Conservation (phyloP, 2,113 vertebrate species). For the Xiphophorus couchianus region DNA sequence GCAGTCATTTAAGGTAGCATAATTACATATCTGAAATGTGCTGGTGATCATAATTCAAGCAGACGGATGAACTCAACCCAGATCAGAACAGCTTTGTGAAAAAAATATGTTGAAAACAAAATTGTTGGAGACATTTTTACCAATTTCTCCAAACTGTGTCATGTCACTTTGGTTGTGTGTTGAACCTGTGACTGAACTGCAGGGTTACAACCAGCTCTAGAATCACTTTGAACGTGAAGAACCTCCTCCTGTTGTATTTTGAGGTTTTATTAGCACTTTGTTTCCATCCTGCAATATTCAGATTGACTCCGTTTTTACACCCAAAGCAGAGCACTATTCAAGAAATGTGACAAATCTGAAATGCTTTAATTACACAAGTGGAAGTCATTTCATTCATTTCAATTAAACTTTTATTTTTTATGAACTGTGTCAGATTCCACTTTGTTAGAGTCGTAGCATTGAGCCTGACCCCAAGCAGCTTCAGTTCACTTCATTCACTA, state of each 20-base stretch:
- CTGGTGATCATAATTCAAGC: not conserved
- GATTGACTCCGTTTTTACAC: not conserved
- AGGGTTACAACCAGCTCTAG: not conserved
- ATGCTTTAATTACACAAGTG: not conserved
- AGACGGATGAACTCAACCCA: not conserved
- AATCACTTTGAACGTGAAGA: not conserved
- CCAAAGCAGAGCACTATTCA: not conserved
- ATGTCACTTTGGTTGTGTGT: not conserved
- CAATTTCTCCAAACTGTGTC: not conserved
- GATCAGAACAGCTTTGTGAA: not conserved
- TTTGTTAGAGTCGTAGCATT: not conserved
- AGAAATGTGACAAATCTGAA: not conserved
- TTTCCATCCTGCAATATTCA: not conserved
- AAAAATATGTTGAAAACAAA: not conserved
- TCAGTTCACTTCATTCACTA: not conserved
- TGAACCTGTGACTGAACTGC: not conserved
- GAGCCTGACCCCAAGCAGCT: not conserved
- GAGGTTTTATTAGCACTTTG: not conserved
- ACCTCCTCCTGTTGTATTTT: not conserved
- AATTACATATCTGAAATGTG: too few relatives aligned
- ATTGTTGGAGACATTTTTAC: not conserved
- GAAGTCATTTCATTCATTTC: not conserved
- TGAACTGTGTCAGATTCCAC: not conserved
- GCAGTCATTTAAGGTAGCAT: too few relatives aligned
- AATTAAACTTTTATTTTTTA: not conserved